These are phyloP conservation scores for Coluber constrictor DNA, from an alignment of 2,797 vertebrate species.

Conservation along the genomic window DNA sequence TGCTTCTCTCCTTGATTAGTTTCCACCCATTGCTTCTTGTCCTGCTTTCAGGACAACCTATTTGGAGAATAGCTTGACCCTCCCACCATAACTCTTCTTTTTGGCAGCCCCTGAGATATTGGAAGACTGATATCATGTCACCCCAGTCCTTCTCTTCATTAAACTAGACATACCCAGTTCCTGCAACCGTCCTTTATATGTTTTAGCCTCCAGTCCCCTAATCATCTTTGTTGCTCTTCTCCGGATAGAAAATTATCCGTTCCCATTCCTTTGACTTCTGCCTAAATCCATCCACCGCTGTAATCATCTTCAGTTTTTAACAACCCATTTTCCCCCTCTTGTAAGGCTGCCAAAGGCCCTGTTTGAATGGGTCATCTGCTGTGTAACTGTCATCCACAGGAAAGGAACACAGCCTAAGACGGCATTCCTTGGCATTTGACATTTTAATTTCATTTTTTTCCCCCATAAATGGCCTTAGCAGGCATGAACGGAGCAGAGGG, in stretches of 20 bases:
- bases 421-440: constrained; percentile 32
- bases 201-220: too few species aligned
- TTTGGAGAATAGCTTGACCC: too few species aligned
- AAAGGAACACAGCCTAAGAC: constrained; percentile 24
- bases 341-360: constrained; percentile 22
- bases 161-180: too few species aligned
- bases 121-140: too few species aligned
- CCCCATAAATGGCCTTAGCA: background rate
- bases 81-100: too few species aligned
- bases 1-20: too few species aligned
- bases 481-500: background rate
- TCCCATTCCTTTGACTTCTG: constrained; percentile 24
- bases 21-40: too few species aligned
- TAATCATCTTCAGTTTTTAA: constrained; percentile 24
- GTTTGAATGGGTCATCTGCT: constrained; percentile 4
- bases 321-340: constrained; percentile 5
- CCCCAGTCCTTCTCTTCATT: too few species aligned
- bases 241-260: background rate
- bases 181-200: too few species aligned
- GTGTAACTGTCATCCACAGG: constrained; percentile 29
- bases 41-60: too few species aligned
- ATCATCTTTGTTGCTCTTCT: too few species aligned
- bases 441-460: constrained; percentile 43
- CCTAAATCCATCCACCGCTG: background rate
- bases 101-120: too few species aligned